Conservation (phyloP, 1,140 invertebrate genomes). For the Drosophila insularis region DNA sequence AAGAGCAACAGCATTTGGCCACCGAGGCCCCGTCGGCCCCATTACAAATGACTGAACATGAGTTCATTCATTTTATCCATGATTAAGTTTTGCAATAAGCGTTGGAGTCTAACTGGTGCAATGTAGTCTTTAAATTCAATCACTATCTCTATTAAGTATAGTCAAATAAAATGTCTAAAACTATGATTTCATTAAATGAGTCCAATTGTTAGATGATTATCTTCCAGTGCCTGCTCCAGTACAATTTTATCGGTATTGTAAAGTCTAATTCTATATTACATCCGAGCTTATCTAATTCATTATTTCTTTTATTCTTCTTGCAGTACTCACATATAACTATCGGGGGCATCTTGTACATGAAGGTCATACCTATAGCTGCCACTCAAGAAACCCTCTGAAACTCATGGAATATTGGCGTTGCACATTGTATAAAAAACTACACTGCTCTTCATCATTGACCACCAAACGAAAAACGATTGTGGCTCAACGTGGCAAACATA, state of each 20-base stretch:
- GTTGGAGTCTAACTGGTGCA: constrained; percentile 42
- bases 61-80: constrained; percentile 66
- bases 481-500: constrained; percentile 43
- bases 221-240: background rate
- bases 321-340: constrained; percentile 62
- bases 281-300: background rate
- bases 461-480: constrained; percentile 56
- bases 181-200: constrained; percentile 15
- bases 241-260: constrained; percentile 19
- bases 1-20: constrained; percentile 25
- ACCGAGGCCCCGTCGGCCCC: constrained; percentile 30
- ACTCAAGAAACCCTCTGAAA: constrained; percentile 40
- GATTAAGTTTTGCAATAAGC: constrained; percentile 33
- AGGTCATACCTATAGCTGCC: constrained; percentile 49
- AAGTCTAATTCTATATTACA: background rate
- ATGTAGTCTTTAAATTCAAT: constrained; percentile 48
- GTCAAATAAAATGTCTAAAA: constrained; percentile 57
- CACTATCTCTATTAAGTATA: constrained; percentile 16
- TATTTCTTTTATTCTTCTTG: background rate
- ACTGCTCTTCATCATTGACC: constrained; percentile 50
- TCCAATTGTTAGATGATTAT: background rate
- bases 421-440: constrained; percentile 49
- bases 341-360: constrained; percentile 67
- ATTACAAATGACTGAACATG: constrained; percentile 61
- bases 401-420: constrained; percentile 68